phyloP scores from a whole-genome alignment of 2,888 invertebrate genomes.

The Athalia circularis region DNA sequence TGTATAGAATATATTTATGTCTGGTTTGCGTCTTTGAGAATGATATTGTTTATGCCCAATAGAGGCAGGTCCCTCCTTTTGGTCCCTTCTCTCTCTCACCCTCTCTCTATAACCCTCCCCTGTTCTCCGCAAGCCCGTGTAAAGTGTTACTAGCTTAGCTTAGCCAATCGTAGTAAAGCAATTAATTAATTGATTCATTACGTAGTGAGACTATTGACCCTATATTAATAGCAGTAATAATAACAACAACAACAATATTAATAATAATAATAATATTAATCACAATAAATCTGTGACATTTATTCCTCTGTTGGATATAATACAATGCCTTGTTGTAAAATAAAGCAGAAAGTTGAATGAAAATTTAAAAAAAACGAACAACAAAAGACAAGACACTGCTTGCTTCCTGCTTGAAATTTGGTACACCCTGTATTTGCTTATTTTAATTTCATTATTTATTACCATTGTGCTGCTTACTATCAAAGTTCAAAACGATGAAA shows the following conservation, averaged over 20 bases:
- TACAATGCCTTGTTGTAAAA: constrained; percentile 71
- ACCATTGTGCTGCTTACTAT: too few species aligned
- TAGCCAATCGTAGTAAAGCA: constrained; percentile 65
- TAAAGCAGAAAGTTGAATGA: constrained; percentile 69
- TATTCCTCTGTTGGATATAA: constrained; percentile 70
- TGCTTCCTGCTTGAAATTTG: constrained; percentile 70
- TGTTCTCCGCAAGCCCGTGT: constrained; percentile 47
- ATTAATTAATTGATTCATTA: constrained; percentile 56
- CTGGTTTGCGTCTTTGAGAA: constrained; percentile 67
- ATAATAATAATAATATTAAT: constrained; percentile 61
- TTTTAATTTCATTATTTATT: too few species aligned
- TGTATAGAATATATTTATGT: constrained; percentile 66
- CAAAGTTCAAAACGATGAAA: too few species aligned
- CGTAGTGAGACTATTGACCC: constrained; percentile 66
- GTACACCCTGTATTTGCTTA: constrained; percentile 40
- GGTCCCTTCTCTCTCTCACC: constrained; percentile 51
- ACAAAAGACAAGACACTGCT: constrained; percentile 59
- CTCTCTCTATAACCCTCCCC: constrained; percentile 57
- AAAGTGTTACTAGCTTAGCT: constrained; percentile 70
- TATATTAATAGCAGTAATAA: constrained; percentile 64
- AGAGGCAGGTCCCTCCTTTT: constrained; percentile 69
- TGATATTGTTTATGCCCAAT: constrained; percentile 66
- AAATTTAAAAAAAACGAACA: constrained; percentile 44
- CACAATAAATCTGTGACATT: constrained; percentile 67
- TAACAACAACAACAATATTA: constrained; percentile 55